Conservation (phyloP, 2,113 vertebrate genomes). For the Nicator chloris region DNA sequence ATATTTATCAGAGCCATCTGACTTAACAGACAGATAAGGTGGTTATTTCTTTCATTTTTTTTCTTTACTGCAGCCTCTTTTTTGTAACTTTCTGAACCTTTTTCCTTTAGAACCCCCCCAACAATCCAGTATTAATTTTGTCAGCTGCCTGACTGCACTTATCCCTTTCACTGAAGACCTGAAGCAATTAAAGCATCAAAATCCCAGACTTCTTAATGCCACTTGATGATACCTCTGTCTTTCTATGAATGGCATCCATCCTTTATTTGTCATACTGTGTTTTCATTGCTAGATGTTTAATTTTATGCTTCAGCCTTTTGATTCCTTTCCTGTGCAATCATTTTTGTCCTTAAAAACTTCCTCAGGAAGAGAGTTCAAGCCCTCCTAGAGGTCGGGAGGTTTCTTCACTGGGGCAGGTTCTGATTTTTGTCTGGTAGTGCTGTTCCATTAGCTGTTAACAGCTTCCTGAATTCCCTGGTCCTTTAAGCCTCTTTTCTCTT, state of each 20-base stretch:
- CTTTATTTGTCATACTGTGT: neutral
- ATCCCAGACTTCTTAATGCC: neutral
- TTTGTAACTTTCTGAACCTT: neutral
- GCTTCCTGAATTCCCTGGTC: neutral
- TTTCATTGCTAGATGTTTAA: neutral
- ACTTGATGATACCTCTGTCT: neutral
- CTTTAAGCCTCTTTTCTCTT: neutral
- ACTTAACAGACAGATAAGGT: neutral
- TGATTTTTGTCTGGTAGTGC: neutral
- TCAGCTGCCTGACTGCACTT: neutral
- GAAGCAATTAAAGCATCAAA: neutral
- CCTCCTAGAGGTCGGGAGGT: neutral
- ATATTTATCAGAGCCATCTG: neutral
- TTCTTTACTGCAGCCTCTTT: neutral
- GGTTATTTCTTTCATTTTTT: neutral
- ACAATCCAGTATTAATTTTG: neutral
- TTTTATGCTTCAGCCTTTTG: neutral
- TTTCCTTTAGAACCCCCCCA: neutral
- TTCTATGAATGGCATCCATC: neutral
- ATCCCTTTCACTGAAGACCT: neutral
- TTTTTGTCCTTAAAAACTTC: neutral
- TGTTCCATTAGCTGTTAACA: neutral
- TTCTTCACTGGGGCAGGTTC: neutral
- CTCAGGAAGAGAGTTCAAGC: neutral
- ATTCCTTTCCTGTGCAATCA: neutral